phyloP scores from a whole-genome alignment of 1,140 invertebrate genomes.

The Eurosta solidaginis region DNA sequence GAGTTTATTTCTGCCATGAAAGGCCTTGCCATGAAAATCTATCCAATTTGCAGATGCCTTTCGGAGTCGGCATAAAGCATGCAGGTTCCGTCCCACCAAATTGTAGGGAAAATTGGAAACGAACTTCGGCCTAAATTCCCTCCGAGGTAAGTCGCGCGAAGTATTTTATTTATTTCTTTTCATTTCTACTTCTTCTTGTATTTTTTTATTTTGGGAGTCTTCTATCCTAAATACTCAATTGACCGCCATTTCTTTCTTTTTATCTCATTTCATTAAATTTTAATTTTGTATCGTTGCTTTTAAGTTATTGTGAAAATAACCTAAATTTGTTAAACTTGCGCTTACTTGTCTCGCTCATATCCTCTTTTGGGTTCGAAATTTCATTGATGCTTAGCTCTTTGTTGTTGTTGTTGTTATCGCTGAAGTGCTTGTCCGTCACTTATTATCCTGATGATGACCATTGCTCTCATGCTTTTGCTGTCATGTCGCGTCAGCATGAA shows the following conservation, averaged over 20 bases:
- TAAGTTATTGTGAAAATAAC: slow-evolving; percentile 10
- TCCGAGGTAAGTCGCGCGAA: too few relatives aligned
- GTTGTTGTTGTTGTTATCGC: background rate
- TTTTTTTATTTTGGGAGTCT: background rate
- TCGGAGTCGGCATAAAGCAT: too few relatives aligned
- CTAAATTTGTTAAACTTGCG: background rate
- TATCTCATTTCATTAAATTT: background rate
- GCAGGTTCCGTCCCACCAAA: too few relatives aligned
- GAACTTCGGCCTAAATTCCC: too few relatives aligned
- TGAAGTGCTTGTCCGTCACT: background rate
- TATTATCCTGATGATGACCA: background rate
- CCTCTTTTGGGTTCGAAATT: background rate
- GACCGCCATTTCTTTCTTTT: background rate
- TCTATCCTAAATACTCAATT: background rate
- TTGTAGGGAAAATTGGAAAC: too few relatives aligned
- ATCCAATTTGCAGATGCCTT: too few relatives aligned
- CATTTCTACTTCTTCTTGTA: background rate
- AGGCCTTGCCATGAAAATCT: too few relatives aligned
- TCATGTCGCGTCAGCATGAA: too few relatives aligned
- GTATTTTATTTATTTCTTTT: background rate
- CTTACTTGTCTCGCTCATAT: background rate
- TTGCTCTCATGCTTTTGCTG: too few relatives aligned
- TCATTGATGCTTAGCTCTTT: background rate
- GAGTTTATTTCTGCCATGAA: too few relatives aligned
- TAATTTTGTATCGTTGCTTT: background rate